A percentile compares a stretch with the other conserved stretches of the same genome.
Conservation (phyloP, 2,888 invertebrate species). For the Hirtodrosophila alboralis region DNA sequence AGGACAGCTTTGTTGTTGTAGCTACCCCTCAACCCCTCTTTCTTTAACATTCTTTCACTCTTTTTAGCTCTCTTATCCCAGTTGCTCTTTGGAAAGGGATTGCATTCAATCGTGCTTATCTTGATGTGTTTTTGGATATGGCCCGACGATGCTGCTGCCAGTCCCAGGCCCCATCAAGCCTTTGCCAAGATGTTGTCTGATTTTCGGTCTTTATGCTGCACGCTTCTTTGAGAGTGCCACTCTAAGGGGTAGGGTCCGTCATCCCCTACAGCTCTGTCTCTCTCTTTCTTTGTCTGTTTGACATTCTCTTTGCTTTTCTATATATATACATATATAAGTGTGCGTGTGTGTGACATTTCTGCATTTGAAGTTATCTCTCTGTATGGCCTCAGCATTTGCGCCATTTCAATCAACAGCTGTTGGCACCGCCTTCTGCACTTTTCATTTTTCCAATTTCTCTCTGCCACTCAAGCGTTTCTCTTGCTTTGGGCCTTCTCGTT, state of each 20-base stretch:
- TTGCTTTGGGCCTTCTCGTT: slow-evolving; percentile 56
- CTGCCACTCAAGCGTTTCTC: slow-evolving; percentile 57
- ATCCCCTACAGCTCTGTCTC: neutral
- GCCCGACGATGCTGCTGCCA: slow-evolving; percentile 9
- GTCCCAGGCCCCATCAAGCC: no score
- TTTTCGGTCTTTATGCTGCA: slow-evolving; percentile 74
- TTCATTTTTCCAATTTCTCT: slow-evolving; percentile 64
- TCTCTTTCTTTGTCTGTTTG: no score
- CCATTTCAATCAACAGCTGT: slow-evolving; percentile 75
- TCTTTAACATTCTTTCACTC: slow-evolving; percentile 1
- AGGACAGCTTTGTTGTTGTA: slow-evolving; percentile 57
- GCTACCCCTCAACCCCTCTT: slow-evolving; percentile 2
- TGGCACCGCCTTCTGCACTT: slow-evolving; percentile 46
- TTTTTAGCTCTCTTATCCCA: neutral
- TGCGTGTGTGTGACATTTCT: slow-evolving; percentile 33
- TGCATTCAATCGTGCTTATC: slow-evolving; percentile 77
- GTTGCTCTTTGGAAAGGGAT: slow-evolving; percentile 14
- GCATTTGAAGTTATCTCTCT: slow-evolving; percentile 52
- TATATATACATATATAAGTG: neutral
- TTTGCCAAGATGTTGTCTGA: slow-evolving; percentile 76
- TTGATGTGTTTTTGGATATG: slow-evolving; percentile 59
- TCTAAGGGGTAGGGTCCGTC: slow-evolving; percentile 15
- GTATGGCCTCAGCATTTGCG: slow-evolving; percentile 14
- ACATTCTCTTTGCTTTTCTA: neutral
- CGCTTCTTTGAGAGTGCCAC: slow-evolving; percentile 54